These are phyloP conservation scores for Onchidella celtica DNA, from an alignment of 2,888 invertebrate genomes.

Conservation along the genomic window DNA sequence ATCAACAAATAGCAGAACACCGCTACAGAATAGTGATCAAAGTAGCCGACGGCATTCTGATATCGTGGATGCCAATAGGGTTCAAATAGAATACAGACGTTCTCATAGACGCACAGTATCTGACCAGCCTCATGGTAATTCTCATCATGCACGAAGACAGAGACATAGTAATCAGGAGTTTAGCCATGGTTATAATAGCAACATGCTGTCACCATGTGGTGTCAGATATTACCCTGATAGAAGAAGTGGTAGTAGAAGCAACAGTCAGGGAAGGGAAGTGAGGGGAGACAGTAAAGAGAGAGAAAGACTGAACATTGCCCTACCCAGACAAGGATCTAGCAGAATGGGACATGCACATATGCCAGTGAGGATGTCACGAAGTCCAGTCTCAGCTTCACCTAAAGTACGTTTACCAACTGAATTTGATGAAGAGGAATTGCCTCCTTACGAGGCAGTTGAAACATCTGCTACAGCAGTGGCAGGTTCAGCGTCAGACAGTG, in stretches of 20 bases:
- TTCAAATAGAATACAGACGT: slow-evolving; percentile 46
- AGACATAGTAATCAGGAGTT: slow-evolving; percentile 28
- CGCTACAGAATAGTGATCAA: slow-evolving; percentile 44
- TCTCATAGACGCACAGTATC: slow-evolving; percentile 44
- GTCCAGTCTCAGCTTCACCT: background rate
- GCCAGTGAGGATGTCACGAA: background rate
- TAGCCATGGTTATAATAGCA: slow-evolving; percentile 23
- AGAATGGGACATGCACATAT: background rate
- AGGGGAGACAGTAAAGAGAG: slow-evolving; percentile 25
- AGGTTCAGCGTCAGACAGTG: slow-evolving; percentile 34
- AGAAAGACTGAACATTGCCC: slow-evolving; percentile 33
- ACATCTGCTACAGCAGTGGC: slow-evolving; percentile 9
- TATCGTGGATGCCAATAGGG: slow-evolving; percentile 42
- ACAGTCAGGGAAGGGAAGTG: slow-evolving; percentile 28
- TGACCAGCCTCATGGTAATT: slow-evolving; percentile 33
- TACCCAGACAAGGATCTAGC: background rate
- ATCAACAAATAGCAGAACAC: slow-evolving; percentile 43
- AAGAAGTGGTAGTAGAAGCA: slow-evolving; percentile 32
- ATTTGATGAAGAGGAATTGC: slow-evolving; percentile 70
- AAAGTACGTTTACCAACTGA: slow-evolving; percentile 53
- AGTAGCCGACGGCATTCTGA: slow-evolving; percentile 46
- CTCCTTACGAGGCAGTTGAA: slow-evolving; percentile 65
- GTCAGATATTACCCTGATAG: slow-evolving; percentile 34
- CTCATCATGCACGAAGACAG: slow-evolving; percentile 27
- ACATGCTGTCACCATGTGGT: slow-evolving; percentile 9